These are phyloP conservation scores for Dolichotis patagonum DNA, from an alignment of 2,113 vertebrate species.

Conservation along the genomic window DNA sequence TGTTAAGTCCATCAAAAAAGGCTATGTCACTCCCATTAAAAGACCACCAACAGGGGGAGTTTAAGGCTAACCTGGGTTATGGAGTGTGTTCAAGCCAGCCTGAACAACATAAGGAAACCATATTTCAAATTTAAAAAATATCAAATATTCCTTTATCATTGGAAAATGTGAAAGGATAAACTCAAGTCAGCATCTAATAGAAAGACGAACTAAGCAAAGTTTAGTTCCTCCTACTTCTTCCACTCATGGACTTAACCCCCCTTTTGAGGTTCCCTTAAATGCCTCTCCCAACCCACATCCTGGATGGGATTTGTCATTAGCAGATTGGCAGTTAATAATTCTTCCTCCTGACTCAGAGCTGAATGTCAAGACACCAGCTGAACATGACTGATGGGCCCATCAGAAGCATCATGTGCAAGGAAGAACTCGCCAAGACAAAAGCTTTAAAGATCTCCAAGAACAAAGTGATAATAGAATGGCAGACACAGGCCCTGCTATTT, in stretches of 20 bases:
- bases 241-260: not conserved
- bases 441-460: conserved; percentile 11
- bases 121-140: not conserved
- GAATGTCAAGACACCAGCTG: conserved; percentile 19
- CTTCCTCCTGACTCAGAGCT: not conserved
- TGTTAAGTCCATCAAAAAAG: not conserved
- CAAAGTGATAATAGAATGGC: not conserved
- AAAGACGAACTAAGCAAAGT: not conserved
- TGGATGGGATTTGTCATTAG: not conserved
- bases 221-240: not conserved
- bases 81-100: not conserved
- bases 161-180: not conserved
- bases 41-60: not conserved
- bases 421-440: conserved; percentile 17
- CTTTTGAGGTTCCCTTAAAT: not conserved
- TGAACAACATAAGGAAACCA: not conserved
- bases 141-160: not conserved
- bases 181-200: not conserved
- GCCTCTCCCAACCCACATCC: not conserved
- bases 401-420: not conserved
- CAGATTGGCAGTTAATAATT: not conserved
- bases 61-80: not conserved
- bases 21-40: conserved; percentile 7
- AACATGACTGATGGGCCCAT: not conserved
- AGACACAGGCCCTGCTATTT: not conserved